Conservation (phyloP, 2,888 invertebrate species). For the Ochropleura plecta region DNA sequence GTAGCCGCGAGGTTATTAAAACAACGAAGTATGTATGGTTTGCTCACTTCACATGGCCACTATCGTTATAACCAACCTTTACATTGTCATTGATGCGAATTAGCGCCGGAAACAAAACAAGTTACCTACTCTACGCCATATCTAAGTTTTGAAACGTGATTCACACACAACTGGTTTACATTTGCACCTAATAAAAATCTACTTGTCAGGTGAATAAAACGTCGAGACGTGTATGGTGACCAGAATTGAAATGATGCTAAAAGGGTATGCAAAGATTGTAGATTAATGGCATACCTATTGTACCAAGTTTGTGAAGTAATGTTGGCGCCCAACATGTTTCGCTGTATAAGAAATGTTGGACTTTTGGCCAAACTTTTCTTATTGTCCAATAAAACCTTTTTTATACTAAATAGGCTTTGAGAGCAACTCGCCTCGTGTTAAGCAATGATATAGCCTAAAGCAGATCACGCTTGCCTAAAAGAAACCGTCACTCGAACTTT, state of each 20-base stretch:
- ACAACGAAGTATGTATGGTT: background rate
- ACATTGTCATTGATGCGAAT: slow-evolving; percentile 40
- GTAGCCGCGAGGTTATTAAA: background rate
- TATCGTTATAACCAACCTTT: slow-evolving; percentile 6
- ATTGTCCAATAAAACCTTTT: background rate
- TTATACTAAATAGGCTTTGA: no score
- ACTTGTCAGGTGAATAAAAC: slow-evolving; percentile 23
- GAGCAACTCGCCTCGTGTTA: no score
- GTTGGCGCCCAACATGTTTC: slow-evolving; percentile 15
- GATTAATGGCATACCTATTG: background rate
- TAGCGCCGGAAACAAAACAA: slow-evolving; percentile 54
- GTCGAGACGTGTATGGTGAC: slow-evolving; percentile 2
- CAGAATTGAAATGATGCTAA: background rate
- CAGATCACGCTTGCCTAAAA: no score
- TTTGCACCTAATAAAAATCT: slow-evolving; percentile 33
- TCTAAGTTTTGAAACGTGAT: slow-evolving; percentile 37
- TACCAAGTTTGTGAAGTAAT: slow-evolving; percentile 3
- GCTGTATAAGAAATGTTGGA: background rate
- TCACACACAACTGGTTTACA: slow-evolving; percentile 46
- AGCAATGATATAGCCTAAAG: no score
- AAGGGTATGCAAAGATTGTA: background rate
- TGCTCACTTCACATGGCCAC: slow-evolving; percentile 2
- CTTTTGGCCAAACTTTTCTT: background rate
- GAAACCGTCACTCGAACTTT: no score
- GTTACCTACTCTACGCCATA: slow-evolving; percentile 35